Percentiles rank a stretch among this genome's conserved stretches.
These are phyloP conservation scores for Scaptomyza pallida DNA, from an alignment of 1,140 invertebrate species.

Conservation along the genomic window DNA sequence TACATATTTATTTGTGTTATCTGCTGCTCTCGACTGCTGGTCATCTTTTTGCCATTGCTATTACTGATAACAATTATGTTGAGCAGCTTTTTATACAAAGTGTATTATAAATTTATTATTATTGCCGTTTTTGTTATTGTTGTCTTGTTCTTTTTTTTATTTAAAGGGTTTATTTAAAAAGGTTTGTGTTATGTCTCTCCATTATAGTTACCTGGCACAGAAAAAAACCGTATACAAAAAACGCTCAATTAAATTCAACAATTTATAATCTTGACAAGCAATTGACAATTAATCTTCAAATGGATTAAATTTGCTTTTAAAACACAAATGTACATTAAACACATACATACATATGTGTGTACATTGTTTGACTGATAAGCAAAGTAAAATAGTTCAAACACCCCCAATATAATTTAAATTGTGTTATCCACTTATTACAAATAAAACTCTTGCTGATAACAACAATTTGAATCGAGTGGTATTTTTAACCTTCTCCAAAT, in stretches of 20 bases:
- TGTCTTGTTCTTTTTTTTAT: no score
- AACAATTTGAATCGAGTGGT: background rate
- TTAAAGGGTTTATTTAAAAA: no score
- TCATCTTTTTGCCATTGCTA: background rate
- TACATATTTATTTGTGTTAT: background rate
- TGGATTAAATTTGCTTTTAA: conserved; percentile 11
- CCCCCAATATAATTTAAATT: conserved; percentile 30
- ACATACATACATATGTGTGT: background rate
- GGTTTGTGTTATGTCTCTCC: conserved; percentile 40
- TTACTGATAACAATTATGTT: conserved; percentile 11
- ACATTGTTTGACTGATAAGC: conserved; percentile 22
- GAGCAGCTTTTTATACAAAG: conserved; percentile 6
- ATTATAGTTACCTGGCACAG: background rate
- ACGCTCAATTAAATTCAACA: background rate
- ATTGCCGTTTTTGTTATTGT: background rate
- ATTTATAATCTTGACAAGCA: background rate
- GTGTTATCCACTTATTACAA: background rate
- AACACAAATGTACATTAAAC: background rate
- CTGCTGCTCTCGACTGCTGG: background rate
- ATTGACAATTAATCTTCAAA: conserved; percentile 14
- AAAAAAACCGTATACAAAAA: conserved; percentile 1
- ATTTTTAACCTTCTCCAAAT: background rate
- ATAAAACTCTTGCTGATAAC: background rate
- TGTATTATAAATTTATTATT: background rate
- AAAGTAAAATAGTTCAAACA: conserved; percentile 21